Evolutionary conservation across 2,888 invertebrate genomes (phyloP), one percentile per base, ranked within the genome.

Genomic region (Mactromeris polynyma): DNA sequence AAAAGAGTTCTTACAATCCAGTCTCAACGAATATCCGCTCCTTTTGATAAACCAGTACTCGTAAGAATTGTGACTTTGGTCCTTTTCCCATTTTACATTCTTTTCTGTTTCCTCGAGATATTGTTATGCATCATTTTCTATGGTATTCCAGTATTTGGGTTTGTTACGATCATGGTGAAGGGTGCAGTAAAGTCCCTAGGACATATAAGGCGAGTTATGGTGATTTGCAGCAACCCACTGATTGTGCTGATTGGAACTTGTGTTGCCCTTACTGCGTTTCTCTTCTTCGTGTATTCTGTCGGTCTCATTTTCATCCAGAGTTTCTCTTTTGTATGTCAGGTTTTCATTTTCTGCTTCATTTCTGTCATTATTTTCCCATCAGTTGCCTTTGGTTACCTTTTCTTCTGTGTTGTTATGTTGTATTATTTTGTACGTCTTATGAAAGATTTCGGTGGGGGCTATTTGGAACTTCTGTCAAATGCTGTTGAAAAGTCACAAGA

Each of bases 61-160:
- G 4, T 14, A 4, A 33, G 19, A 73, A 73, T 4, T 36, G 2
- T 73, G 2, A 19, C 14, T 19, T 19, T 73, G 2, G 36, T 73
- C 17, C 2, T 33, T 33, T 3, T 73, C 3, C 73, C 73, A 2
- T 2, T 89, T 40, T 89, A 89, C 26, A 11, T 87, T 4, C 11
- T 58, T 0, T 77, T 86, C 21, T 90, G 90, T 40, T 26, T 85
- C 7, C 17, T 90, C 17, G 90, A 90, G 81, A 81, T 79, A 3
- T 14, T 64, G 9, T 26, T 69, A 33, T 90, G 90, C 38, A 21
- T 85, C 0, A 9, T 87, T 21, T 82, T 82, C 78, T 89, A 89
- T 58, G 82, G 83, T 0, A 26, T 90, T 64, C 90, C 90, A 14
- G 51, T 90, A 33, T 84, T 64, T 46, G 64, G 83, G 21, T 82